These are phyloP conservation scores for Siderastrea radians DNA, from an alignment of 92 coral and sea anemone species.

Conservation along the genomic window DNA sequence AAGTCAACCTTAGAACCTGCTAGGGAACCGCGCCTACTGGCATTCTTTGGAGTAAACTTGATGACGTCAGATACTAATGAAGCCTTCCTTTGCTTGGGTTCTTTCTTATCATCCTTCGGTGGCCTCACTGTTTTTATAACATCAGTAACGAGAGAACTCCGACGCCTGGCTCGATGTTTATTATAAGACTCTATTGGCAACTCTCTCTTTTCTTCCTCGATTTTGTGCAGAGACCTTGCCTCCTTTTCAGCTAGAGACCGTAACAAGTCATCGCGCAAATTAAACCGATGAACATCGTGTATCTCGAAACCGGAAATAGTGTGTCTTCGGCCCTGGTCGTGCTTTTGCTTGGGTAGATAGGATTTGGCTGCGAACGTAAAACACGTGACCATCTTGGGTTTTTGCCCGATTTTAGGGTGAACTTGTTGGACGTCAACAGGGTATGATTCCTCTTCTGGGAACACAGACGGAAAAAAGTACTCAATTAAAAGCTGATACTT, in stretches of 20 bases:
- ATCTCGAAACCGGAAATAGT: slow-evolving; percentile 35
- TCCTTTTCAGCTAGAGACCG: slow-evolving; percentile 65
- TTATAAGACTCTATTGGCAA: slow-evolving; percentile 16
- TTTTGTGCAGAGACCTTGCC: slow-evolving; percentile 46
- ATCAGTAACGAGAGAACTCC: slow-evolving; percentile 37
- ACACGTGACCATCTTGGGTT: slow-evolving; percentile 12
- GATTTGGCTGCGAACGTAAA: slow-evolving; percentile 11
- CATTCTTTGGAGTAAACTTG: not conserved
- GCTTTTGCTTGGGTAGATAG: not conserved
- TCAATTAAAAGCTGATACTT: not conserved
- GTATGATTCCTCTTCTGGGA: slow-evolving; percentile 38
- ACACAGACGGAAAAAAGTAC: not conserved
- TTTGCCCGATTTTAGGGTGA: slow-evolving; percentile 26
- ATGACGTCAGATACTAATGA: slow-evolving; percentile 31
- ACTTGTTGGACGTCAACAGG: slow-evolving; percentile 19
- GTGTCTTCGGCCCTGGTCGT: slow-evolving; percentile 18
- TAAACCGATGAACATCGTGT: slow-evolving; percentile 28
- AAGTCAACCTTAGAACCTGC: not conserved
- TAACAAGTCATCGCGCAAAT: slow-evolving; percentile 69
- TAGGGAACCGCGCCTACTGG: not conserved
- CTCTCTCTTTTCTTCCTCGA: slow-evolving; percentile 48
- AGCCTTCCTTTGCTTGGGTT: not conserved
- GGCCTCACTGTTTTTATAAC: not conserved
- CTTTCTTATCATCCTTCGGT: not conserved
- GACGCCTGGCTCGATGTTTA: not conserved